A percentile compares a stretch with the other conserved stretches of the same genome.
phyloP scores from a whole-genome alignment of 2,113 vertebrate species.

The Scomber colias region DNA sequence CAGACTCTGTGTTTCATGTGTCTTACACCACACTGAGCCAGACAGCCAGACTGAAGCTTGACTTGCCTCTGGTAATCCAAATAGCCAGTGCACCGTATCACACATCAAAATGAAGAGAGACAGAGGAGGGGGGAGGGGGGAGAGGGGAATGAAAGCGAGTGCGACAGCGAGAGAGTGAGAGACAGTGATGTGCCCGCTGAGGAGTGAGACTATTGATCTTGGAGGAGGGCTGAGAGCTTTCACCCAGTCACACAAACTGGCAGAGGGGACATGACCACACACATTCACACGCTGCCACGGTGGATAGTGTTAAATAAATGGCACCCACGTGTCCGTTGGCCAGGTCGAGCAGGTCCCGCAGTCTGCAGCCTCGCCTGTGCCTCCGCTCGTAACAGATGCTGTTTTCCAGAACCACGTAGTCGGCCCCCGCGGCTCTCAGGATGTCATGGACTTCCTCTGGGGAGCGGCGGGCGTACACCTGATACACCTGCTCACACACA shows the following conservation, averaged over 20 bases:
- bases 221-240: constrained; percentile 54
- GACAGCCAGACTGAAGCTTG: constrained; percentile 42
- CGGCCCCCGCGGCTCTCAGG: constrained; percentile 88
- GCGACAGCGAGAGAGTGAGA: constrained; percentile 36
- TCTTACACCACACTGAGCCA: constrained; percentile 44
- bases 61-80: constrained; percentile 63
- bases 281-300: neutral
- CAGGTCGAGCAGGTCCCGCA: constrained; percentile 93
- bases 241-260: constrained; percentile 24
- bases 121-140: neutral
- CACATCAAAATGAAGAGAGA: constrained; percentile 41
- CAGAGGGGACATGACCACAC: neutral
- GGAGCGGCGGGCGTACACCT: constrained; percentile 92
- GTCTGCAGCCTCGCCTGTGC: constrained; percentile 91
- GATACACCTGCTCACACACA: constrained; percentile 89
- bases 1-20: constrained; percentile 40
- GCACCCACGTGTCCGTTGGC: constrained; percentile 94
- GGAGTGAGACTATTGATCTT: constrained; percentile 70
- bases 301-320: constrained; percentile 52
- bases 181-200: constrained; percentile 50
- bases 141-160: neutral
- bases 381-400: constrained; percentile 95
- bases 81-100: constrained; percentile 36
- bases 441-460: constrained; percentile 89
- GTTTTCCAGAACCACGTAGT: constrained; percentile 95